Conservation (phyloP, 1,140 invertebrate species). For the Elymnias hypermnestra region DNA sequence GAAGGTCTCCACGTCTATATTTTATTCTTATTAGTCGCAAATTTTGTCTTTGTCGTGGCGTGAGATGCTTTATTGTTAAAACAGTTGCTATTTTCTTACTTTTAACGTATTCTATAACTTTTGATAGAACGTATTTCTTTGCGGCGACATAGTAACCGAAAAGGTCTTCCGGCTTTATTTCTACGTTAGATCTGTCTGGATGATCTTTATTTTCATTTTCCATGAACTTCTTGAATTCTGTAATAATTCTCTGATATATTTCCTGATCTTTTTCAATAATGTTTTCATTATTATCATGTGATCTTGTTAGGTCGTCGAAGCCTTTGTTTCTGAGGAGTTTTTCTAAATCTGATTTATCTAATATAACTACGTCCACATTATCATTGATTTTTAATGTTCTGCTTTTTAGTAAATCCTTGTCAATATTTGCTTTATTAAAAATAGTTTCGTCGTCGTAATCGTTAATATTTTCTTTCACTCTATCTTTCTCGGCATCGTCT, state of each 20-base stretch:
- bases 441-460: neutral
- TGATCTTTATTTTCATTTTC: neutral
- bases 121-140: slow-evolving; percentile 10
- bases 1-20: neutral
- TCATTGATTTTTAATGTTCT: neutral
- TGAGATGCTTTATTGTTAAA: slow-evolving; percentile 6
- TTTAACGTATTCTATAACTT: slow-evolving; percentile 6
- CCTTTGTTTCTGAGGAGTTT: neutral
- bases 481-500: neutral
- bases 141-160: slow-evolving; percentile 9
- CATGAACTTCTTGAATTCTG: neutral
- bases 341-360: slow-evolving; percentile 3
- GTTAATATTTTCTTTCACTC: neutral
- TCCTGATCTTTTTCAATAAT: neutral
- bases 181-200: neutral
- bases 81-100: slow-evolving; percentile 3
- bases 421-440: neutral
- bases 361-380: slow-evolving; percentile 3
- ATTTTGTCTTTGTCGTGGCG: slow-evolving; percentile 8
- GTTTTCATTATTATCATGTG: neutral
- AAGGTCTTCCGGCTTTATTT: slow-evolving; percentile 14
- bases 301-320: neutral
- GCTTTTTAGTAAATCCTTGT: neutral
- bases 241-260: neutral
- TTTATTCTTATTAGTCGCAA: slow-evolving; percentile 8